A percentile compares a stretch with the other conserved stretches of the same genome.
Evolutionary conservation across 2,888 invertebrate species (phyloP).

Genomic region (Stenchaetothrips biformis): DNA sequence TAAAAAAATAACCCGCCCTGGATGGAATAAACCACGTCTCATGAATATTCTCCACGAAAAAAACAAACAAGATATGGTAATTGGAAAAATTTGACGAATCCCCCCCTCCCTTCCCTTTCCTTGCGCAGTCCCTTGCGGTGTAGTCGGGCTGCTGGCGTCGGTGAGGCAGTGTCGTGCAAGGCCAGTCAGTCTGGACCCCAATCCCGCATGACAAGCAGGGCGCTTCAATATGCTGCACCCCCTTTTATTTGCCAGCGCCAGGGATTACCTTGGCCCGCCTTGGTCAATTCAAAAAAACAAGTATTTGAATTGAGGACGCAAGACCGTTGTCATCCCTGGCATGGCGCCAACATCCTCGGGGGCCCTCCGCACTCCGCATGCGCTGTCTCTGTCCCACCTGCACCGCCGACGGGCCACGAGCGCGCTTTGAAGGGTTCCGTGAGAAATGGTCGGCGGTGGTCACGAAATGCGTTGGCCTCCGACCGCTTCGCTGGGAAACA

Average conservation of each 20-base stretch:
- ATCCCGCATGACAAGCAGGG: slow-evolving; percentile 12
- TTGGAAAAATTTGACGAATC: neutral
- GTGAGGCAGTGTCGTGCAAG: neutral
- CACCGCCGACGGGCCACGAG: too few relatives aligned
- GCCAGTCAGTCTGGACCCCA: neutral
- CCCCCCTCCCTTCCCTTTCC: neutral
- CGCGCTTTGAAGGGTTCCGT: too few relatives aligned
- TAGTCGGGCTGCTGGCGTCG: neutral
- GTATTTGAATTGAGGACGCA: neutral
- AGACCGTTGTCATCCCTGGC: slow-evolving; percentile 9
- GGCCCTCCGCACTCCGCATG: neutral
- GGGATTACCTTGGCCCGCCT: neutral
- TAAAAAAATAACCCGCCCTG: neutral
- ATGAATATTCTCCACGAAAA: slow-evolving; percentile 1
- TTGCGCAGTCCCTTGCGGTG: neutral
- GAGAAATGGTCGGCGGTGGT: too few relatives aligned
- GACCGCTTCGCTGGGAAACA: too few relatives aligned
- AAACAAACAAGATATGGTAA: neutral
- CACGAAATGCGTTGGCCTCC: too few relatives aligned
- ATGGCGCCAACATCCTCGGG: neutral
- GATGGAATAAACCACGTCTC: neutral
- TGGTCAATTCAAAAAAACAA: neutral
- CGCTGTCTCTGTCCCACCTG: too few relatives aligned
- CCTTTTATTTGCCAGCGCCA: neutral
- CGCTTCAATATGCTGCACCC: neutral